These are phyloP conservation scores for Gymnobelideus leadbeateri DNA, from an alignment of 2,113 vertebrate genomes.

Conservation along the genomic window DNA sequence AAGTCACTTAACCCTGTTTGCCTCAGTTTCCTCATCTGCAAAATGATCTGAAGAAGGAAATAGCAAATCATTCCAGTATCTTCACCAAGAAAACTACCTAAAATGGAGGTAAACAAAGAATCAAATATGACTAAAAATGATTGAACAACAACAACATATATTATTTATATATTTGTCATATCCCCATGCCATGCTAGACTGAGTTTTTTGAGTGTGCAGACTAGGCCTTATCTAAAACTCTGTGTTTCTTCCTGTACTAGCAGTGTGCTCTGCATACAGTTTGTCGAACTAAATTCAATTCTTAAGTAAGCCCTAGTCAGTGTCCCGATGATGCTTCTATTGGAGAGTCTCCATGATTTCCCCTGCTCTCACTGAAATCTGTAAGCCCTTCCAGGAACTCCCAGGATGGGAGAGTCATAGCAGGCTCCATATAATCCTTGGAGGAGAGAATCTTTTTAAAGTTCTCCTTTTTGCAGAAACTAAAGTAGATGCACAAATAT, in stretches of 20 bases:
- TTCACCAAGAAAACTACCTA: neutral
- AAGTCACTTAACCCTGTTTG: neutral
- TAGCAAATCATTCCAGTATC: neutral
- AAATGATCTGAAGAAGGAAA: neutral
- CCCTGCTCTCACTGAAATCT: neutral
- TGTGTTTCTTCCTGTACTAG: neutral
- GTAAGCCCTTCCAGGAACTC: neutral
- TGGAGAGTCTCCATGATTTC: neutral
- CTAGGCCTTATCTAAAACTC: neutral
- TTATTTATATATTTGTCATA: neutral
- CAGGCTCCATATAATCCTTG: neutral
- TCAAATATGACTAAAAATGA: neutral
- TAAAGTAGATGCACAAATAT: neutral
- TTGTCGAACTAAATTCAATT: neutral
- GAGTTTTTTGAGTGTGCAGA: neutral
- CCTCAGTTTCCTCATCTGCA: neutral
- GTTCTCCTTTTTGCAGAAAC: neutral
- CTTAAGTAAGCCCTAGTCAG: neutral
- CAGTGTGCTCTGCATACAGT: neutral
- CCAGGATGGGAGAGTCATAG: fast-evolving
- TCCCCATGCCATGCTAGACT: neutral
- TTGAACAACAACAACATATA: neutral
- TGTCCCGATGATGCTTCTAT: neutral
- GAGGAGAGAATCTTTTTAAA: constrained; percentile 5
- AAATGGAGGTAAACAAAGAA: neutral